phyloP scores from a whole-genome alignment of 2,113 vertebrate genomes.

The Crotalus helleri region DNA sequence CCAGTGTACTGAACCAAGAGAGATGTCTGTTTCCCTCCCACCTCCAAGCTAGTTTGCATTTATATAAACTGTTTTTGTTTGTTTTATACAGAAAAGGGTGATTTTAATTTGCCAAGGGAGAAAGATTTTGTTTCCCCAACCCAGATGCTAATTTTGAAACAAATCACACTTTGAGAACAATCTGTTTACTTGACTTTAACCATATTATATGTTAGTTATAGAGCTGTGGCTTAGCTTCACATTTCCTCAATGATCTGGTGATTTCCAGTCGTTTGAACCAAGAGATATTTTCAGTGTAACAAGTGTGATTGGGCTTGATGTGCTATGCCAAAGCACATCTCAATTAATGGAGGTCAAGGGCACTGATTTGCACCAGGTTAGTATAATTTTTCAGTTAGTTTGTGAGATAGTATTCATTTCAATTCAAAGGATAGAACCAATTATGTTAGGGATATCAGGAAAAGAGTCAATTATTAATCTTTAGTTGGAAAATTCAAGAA shows the following conservation, averaged over 20 bases:
- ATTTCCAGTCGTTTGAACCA: background rate
- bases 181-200: background rate
- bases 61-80: constrained; percentile 15
- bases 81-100: background rate
- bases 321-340: background rate
- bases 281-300: background rate
- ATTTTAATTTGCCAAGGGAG: background rate
- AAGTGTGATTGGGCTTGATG: background rate
- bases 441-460: background rate
- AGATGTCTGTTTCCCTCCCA: background rate
- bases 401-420: background rate
- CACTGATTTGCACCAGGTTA: background rate
- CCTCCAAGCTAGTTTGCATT: background rate
- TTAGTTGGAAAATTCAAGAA: background rate
- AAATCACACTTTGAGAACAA: background rate
- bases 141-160: background rate
- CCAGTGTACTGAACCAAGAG: background rate
- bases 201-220: background rate
- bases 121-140: constrained; percentile 13
- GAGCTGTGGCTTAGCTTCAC: background rate
- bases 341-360: background rate
- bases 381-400: background rate
- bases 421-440: background rate
- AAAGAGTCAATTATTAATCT: background rate
- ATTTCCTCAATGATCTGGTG: background rate